phyloP scores from a whole-genome alignment of 2,113 vertebrate species.

The Carlito syrichta region DNA sequence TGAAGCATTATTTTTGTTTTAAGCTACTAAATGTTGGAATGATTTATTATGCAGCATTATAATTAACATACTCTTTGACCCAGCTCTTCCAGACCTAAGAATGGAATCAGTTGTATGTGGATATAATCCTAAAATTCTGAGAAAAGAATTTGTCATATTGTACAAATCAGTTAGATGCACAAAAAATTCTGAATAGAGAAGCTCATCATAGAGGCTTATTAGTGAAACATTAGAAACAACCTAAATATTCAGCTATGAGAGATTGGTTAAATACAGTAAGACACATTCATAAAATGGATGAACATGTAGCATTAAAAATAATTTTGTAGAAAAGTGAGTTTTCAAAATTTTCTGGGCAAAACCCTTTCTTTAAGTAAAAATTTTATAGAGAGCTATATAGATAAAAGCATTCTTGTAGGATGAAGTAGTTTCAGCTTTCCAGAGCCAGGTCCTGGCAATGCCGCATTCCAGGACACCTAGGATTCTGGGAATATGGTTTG shows the following conservation, averaged over 20 bases:
- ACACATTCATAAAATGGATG: neutral
- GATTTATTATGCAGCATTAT: neutral
- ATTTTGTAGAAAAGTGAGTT: neutral
- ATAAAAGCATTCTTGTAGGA: neutral
- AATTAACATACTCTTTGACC: neutral
- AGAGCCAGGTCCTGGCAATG: neutral
- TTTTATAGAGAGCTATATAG: neutral
- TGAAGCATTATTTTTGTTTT: neutral
- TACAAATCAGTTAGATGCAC: neutral
- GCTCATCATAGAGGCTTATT: neutral
- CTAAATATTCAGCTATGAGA: neutral
- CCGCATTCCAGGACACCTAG: neutral
- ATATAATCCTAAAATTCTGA: conserved; percentile 9
- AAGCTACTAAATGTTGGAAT: neutral
- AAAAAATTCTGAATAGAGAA: neutral
- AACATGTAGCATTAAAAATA: neutral
- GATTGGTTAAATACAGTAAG: neutral
- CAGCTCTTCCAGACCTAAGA: neutral
- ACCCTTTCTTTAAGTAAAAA: neutral
- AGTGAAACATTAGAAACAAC: neutral
- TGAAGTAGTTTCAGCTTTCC: neutral
- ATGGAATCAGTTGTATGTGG: neutral
- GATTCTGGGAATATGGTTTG: neutral
- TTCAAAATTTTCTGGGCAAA: neutral
- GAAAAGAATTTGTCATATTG: neutral